Evolutionary conservation across 1,140 invertebrate genomes (phyloP), one percentile per base, ranked within the genome.

Genomic region (Drosophila tsacasi): DNA sequence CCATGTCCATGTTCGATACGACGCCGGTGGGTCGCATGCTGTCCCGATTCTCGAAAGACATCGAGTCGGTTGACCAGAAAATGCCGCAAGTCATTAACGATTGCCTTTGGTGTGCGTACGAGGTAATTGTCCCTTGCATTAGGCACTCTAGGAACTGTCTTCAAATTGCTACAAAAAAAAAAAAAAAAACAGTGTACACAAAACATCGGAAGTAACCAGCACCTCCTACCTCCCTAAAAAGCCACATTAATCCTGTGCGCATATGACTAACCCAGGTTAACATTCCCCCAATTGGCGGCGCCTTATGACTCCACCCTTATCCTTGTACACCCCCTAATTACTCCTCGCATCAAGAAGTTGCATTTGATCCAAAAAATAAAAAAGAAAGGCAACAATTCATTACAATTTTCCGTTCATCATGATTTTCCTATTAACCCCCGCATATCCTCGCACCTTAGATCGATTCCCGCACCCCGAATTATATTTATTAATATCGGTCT

Each of bases 1-100:
- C 96, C 71, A 94, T 97, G 93, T 93, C 94, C 93, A 98, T 98
- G 94, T 98, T 97, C 94, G 97, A 98, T 93, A 96, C 96, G 80
- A 98, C 97, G 73, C 98, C 98, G 47, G 92, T 95, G 76, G 98
- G 98, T 93, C 95, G 98, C 92, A 96, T 98, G 81, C 94, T 98
- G 81, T 96, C 97, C 92, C 95, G 97, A 92, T 98, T 98, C 94
- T 96, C 96, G 90, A 98, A 97, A 95, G 96, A 97, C 89, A 90
- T 95, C 67, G 95, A 95, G 78, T 94, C 96, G 67, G 92, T 97
- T 93, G 97, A 97, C 93, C 95, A 94, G 81, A 94, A 94, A 84
- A 94, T 97, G 81, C 96, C 96, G 75, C 94, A 94, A 92, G 94
- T 96, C 94, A 93, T 96, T 92, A 94, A 95, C 76, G 96, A 97